These are phyloP conservation scores for Mixornis gularis DNA, from an alignment of 2,113 vertebrate species.

Conservation along the genomic window DNA sequence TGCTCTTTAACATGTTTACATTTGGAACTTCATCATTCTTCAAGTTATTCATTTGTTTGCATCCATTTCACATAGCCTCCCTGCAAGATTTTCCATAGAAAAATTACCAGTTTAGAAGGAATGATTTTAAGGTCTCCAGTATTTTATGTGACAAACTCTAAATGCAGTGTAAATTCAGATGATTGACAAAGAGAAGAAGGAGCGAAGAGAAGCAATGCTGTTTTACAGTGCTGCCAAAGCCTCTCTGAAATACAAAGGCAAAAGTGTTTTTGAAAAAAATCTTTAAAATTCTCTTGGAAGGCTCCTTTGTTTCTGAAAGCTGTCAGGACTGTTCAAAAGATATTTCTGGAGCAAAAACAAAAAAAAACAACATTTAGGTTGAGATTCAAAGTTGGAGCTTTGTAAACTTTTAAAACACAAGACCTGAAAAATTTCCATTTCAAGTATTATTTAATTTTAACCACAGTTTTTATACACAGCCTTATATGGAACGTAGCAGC, in stretches of 20 bases:
- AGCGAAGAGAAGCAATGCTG: neutral
- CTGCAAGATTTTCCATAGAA: neutral
- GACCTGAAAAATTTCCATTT: slow-evolving; percentile 9
- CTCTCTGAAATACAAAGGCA: slow-evolving; percentile 41
- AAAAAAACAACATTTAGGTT: neutral
- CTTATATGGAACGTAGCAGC: neutral
- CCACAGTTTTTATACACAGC: neutral
- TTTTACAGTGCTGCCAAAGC: slow-evolving; percentile 44
- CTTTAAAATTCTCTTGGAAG: slow-evolving; percentile 35
- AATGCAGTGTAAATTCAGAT: slow-evolving; percentile 44
- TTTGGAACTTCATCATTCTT: neutral
- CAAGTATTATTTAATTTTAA: neutral
- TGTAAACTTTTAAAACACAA: neutral
- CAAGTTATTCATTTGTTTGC: neutral
- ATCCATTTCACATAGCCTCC: neutral
- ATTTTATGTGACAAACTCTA: slow-evolving; percentile 30
- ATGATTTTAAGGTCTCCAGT: slow-evolving; percentile 10
- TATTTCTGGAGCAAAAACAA: slow-evolving; percentile 14
- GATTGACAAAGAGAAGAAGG: slow-evolving; percentile 45
- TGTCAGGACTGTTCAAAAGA: slow-evolving; percentile 45
- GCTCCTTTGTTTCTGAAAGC: slow-evolving; percentile 55
- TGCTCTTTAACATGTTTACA: neutral
- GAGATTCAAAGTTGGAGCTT: neutral
- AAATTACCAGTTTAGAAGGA: slow-evolving; percentile 23
- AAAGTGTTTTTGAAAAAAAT: slow-evolving; percentile 38